Percentiles rank a stretch among this genome's conserved stretches.
These are phyloP conservation scores for Pseudolaguvia tuberculata DNA, from an alignment of 2,113 vertebrate genomes.

Conservation along the genomic window DNA sequence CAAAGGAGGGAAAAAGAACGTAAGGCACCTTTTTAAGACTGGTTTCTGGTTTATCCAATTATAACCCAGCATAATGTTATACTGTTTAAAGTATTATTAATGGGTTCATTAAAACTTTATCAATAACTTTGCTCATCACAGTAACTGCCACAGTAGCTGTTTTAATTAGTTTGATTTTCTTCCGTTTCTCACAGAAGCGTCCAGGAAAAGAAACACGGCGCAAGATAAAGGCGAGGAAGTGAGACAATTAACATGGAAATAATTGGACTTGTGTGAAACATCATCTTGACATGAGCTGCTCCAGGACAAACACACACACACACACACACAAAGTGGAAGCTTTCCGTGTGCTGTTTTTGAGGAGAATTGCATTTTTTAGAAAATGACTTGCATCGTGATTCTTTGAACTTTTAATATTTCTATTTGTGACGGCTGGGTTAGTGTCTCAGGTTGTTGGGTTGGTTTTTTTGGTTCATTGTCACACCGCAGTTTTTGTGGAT, in stretches of 20 bases:
- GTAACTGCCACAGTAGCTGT: no score
- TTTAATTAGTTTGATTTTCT: neutral
- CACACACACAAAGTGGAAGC: neutral
- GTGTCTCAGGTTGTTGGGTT: neutral
- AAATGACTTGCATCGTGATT: neutral
- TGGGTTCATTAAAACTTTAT: no score
- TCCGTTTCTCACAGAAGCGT: conserved; percentile 76
- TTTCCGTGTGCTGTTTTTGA: neutral
- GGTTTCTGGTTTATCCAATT: no score
- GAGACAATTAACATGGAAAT: neutral
- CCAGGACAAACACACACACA: neutral
- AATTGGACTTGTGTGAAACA: neutral
- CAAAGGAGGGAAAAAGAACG: conserved; percentile 66
- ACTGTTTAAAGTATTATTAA: no score
- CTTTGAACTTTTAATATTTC: neutral
- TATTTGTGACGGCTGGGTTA: neutral
- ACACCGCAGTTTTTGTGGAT: no score
- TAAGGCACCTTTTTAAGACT: conserved; percentile 35
- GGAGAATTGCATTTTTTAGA: neutral
- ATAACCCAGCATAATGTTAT: no score
- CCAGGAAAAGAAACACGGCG: conserved; percentile 84
- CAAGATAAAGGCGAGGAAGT: conserved; percentile 80
- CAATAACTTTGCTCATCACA: no score
- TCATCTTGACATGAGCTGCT: neutral
- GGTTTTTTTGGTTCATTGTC: neutral